Conservation (phyloP, 2,797 vertebrate genomes). For the Rousettus madagascariensis region DNA sequence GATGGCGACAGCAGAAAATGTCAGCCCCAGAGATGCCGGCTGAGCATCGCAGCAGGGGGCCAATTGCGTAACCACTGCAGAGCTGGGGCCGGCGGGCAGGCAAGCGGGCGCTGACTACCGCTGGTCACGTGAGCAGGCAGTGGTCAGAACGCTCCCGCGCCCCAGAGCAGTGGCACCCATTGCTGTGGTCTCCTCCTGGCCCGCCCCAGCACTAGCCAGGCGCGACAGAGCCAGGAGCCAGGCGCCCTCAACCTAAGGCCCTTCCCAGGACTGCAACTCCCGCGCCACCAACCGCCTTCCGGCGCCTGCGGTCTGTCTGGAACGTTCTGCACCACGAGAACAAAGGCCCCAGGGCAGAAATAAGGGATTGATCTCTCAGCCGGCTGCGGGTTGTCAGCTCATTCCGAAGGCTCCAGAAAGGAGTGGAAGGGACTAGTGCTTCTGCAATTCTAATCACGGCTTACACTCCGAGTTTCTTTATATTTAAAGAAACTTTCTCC, state of each 20-base stretch:
- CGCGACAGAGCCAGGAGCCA: too few relatives aligned
- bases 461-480: background rate
- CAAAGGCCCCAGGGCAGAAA: background rate
- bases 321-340: background rate
- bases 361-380: background rate
- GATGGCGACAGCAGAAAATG: background rate
- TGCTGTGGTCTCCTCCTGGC: fast-evolving
- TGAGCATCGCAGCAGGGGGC: fast-evolving
- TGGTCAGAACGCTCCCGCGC: background rate
- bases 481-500: background rate
- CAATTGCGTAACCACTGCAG: background rate
- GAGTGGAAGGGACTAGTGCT: too few relatives aligned
- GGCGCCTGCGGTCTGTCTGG: background rate
- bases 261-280: background rate
- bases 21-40: too few relatives aligned
- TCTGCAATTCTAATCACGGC: background rate
- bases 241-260: background rate
- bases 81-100: too few relatives aligned
- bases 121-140: background rate
- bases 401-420: background rate
- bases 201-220: too few relatives aligned
- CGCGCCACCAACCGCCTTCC: background rate
- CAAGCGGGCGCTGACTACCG: background rate
- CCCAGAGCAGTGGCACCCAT: background rate
- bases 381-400: background rate